Conservation (phyloP, 2,113 vertebrate genomes). For the Sorex fumeus region DNA sequence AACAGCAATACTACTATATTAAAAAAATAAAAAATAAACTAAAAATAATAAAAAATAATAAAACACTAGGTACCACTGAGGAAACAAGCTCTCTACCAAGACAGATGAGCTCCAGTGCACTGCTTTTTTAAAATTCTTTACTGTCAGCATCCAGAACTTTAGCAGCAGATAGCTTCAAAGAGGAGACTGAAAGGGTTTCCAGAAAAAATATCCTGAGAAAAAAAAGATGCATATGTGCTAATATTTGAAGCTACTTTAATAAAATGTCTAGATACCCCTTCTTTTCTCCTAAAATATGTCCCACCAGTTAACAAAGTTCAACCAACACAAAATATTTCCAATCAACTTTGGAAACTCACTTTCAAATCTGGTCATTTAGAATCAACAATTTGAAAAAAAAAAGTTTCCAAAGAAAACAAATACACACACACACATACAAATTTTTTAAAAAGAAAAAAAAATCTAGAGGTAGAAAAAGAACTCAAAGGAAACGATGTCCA, state of each 20-base stretch:
- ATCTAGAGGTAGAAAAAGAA: background rate
- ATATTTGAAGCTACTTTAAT: background rate
- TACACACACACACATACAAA: too few species aligned
- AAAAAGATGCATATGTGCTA: background rate
- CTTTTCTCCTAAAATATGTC: background rate
- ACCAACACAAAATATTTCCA: background rate
- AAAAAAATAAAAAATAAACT: too few species aligned
- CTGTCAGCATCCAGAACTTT: background rate
- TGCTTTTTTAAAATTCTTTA: background rate
- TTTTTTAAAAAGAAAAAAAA: background rate
- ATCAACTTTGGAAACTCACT: background rate
- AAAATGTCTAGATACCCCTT: background rate
- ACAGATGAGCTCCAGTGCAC: too few species aligned
- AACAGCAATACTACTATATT: too few species aligned
- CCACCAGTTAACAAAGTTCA: background rate
- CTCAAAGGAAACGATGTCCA: background rate
- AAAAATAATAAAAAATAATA: too few species aligned
- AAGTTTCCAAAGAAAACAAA: background rate
- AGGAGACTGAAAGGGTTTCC: background rate
- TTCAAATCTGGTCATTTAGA: background rate
- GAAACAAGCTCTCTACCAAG: background rate
- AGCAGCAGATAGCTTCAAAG: background rate
- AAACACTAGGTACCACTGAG: background rate
- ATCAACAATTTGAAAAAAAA: constrained; percentile 9
- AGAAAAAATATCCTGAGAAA: background rate